phyloP scores from a whole-genome alignment of 2,113 vertebrate genomes.

The Ivindomyrus marchei region DNA sequence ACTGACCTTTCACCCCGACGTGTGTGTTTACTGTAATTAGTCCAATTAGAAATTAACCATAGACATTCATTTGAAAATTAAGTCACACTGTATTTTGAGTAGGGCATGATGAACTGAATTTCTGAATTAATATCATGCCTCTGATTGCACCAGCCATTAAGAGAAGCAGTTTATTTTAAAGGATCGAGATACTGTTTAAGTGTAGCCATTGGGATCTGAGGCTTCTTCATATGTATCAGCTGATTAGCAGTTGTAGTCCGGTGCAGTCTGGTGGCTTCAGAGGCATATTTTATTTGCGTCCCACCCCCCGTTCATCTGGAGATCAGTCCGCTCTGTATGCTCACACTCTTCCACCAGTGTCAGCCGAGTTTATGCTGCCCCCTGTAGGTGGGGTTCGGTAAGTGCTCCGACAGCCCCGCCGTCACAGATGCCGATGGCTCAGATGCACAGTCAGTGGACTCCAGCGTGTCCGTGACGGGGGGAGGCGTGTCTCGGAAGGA shows the following conservation, averaged over 20 bases:
- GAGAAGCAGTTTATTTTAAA: not conserved
- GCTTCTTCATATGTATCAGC: not conserved
- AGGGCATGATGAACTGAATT: not conserved
- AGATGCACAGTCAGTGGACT: conserved; percentile 88
- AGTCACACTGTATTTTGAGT: not conserved
- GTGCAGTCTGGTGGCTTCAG: not conserved
- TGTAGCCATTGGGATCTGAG: not conserved
- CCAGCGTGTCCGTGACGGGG: conserved; percentile 80
- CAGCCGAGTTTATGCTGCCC: not conserved
- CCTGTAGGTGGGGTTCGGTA: conserved; percentile 81
- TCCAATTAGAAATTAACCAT: not conserved
- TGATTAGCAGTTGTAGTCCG: not conserved
- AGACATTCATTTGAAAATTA: not conserved
- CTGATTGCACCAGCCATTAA: not conserved
- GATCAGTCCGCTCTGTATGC: not conserved
- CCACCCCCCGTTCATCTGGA: not conserved
- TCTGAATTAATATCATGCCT: not conserved
- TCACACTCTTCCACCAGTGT: not conserved
- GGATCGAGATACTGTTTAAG: not conserved
- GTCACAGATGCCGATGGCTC: conserved; percentile 80
- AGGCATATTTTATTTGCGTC: not conserved
- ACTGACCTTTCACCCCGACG: not conserved
- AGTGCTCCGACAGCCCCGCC: conserved; percentile 83
- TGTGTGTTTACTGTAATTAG: not conserved
- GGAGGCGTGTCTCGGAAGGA: conserved; percentile 73